phyloP scores from a whole-genome alignment of 2,888 invertebrate genomes.

The Ethmia dodecea region DNA sequence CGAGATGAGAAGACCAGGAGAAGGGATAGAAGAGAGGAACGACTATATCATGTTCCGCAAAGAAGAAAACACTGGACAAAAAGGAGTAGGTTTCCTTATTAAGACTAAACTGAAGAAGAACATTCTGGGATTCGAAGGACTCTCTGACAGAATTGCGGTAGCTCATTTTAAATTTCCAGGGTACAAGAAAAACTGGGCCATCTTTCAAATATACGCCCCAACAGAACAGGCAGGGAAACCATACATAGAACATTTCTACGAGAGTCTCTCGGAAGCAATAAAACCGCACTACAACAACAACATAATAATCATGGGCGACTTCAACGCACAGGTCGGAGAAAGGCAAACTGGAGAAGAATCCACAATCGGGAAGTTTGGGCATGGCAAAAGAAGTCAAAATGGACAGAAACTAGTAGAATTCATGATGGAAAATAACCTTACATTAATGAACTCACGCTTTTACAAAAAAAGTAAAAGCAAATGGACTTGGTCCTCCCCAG shows the following conservation, averaged over 20 bases:
- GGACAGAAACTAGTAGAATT: slow-evolving; percentile 15
- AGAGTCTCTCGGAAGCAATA: too few relatives aligned
- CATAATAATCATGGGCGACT: neutral
- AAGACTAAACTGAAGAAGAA: slow-evolving; percentile 14
- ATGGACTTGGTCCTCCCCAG: slow-evolving; percentile 23
- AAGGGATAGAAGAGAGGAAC: slow-evolving; percentile 12
- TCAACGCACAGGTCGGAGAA: neutral
- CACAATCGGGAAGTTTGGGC: slow-evolving; percentile 15
- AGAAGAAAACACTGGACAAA: slow-evolving; percentile 9
- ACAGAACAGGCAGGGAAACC: too few relatives aligned
- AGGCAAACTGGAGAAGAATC: slow-evolving; percentile 14
- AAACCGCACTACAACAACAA: too few relatives aligned
- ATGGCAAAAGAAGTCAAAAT: slow-evolving; percentile 19
- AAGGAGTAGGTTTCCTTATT: slow-evolving; percentile 18
- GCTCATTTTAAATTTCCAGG: too few relatives aligned
- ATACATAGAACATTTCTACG: too few relatives aligned
- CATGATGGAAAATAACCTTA: slow-evolving; percentile 18
- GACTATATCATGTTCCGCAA: slow-evolving; percentile 12
- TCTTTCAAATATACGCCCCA: too few relatives aligned
- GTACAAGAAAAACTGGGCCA: too few relatives aligned
- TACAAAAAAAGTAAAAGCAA: slow-evolving; percentile 16
- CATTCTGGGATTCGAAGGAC: too few relatives aligned
- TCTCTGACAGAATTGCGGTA: too few relatives aligned
- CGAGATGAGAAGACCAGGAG: slow-evolving; percentile 16
- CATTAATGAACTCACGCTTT: slow-evolving; percentile 17